These are phyloP conservation scores for Eulimnadia texana DNA, from an alignment of 1,140 invertebrate genomes.

Conservation along the genomic window DNA sequence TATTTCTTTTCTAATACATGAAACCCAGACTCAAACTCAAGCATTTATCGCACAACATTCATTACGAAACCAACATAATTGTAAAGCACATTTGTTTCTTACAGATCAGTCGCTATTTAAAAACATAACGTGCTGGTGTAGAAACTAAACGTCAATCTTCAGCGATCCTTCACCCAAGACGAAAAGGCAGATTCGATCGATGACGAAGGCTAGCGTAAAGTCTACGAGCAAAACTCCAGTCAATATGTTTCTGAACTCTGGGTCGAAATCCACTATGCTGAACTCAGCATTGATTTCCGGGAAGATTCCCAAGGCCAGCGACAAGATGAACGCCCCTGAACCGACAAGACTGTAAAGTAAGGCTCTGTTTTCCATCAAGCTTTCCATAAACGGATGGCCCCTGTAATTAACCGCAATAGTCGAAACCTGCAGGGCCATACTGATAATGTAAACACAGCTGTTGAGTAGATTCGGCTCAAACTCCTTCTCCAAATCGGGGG, in stretches of 20 bases:
- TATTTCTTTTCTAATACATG: too few relatives aligned
- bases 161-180: constrained; percentile 68
- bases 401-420: constrained; percentile 99
- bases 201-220: constrained; percentile 61
- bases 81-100: too few relatives aligned
- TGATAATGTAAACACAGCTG: constrained; percentile 96
- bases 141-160: constrained; percentile 11
- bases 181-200: constrained; percentile 72
- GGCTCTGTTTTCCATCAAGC: constrained; percentile 76
- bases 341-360: constrained; percentile 75
- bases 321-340: constrained; percentile 54
- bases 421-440: constrained; percentile 88
- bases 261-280: constrained; percentile 77
- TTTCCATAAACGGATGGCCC: constrained; percentile 97
- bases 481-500: constrained; percentile 58
- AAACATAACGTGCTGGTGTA: not conserved
- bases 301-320: constrained; percentile 55
- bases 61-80: too few relatives aligned
- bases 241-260: constrained; percentile 65
- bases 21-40: too few relatives aligned
- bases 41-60: too few relatives aligned
- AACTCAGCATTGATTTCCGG: constrained; percentile 66
- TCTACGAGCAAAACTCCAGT: constrained; percentile 64
- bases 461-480: constrained; percentile 91
- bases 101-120: not conserved